A percentile compares a stretch with the other conserved stretches of the same genome.
These are phyloP conservation scores for Oryzias curvinotus DNA, from an alignment of 2,113 vertebrate species.

Conservation along the genomic window DNA sequence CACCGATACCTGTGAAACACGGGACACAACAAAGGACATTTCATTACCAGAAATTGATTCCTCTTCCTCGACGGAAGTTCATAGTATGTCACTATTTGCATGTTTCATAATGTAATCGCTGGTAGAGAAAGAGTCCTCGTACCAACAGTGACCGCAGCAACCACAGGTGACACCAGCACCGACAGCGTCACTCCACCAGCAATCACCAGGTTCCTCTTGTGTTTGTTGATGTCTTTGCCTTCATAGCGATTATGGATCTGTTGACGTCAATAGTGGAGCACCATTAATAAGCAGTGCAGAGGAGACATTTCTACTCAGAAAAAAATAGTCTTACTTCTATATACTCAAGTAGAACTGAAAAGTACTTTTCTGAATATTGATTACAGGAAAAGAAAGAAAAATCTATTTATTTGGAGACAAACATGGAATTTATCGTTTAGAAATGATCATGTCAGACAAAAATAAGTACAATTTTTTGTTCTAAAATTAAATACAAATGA, in stretches of 20 bases:
- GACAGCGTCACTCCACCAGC: constrained; percentile 96
- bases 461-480: no score
- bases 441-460: no score
- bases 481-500: no score
- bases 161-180: constrained; percentile 95
- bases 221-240: constrained; percentile 96
- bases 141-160: constrained; percentile 98
- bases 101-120: not conserved
- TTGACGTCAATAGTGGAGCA: not conserved
- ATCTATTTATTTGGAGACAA: no score
- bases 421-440: no score
- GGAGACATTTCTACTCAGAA: no score
- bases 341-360: no score
- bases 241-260: constrained; percentile 98
- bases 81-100: not conserved
- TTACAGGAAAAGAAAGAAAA: no score
- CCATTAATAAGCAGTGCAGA: not conserved
- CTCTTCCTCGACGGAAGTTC: no score
- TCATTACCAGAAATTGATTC: no score
- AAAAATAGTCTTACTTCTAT: no score
- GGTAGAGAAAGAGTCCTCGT: constrained; percentile 54
- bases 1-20: constrained; percentile 85
- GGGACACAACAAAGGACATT: not conserved
- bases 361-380: no score
- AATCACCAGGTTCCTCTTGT: constrained; percentile 96